phyloP scores from a whole-genome alignment of 2,888 invertebrate species.

The Criorhina ranunculi region DNA sequence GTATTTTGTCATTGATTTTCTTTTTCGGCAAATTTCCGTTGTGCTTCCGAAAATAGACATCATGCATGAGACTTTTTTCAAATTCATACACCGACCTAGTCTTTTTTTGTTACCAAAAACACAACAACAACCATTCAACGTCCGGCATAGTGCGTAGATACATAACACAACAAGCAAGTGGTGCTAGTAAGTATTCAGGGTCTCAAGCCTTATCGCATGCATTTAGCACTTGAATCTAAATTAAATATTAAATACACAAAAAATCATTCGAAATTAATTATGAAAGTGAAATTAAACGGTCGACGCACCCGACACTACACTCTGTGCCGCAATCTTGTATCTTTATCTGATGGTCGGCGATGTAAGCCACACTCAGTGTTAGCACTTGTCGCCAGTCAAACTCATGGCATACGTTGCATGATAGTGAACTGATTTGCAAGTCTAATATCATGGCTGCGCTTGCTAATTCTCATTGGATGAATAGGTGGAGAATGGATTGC shows the following conservation, averaged over 20 bases:
- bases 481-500: background rate
- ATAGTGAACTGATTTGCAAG: conserved; percentile 32
- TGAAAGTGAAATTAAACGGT: conserved; percentile 41
- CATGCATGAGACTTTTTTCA: conserved; percentile 4
- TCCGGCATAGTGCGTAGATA: conserved; percentile 1
- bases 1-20: conserved; percentile 54
- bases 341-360: conserved; percentile 4
- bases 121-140: too few relatives aligned
- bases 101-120: background rate
- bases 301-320: conserved; percentile 27
- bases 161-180: background rate
- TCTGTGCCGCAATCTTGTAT: conserved; percentile 8
- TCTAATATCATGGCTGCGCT: conserved; percentile 8
- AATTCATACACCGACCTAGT: conserved; percentile 39
- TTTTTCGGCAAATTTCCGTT: conserved; percentile 51
- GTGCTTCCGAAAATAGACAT: conserved; percentile 1
- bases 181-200: background rate
- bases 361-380: background rate
- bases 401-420: conserved; percentile 4
- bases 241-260: background rate
- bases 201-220: background rate
- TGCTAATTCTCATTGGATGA: background rate
- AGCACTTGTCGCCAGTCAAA: background rate
- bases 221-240: conserved; percentile 16
- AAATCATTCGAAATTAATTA: conserved; percentile 21